These are phyloP conservation scores for Cassiopea xamachana DNA, from an alignment of 30 jellyfish, hydroid and myxozoan genomes.

Conservation along the genomic window DNA sequence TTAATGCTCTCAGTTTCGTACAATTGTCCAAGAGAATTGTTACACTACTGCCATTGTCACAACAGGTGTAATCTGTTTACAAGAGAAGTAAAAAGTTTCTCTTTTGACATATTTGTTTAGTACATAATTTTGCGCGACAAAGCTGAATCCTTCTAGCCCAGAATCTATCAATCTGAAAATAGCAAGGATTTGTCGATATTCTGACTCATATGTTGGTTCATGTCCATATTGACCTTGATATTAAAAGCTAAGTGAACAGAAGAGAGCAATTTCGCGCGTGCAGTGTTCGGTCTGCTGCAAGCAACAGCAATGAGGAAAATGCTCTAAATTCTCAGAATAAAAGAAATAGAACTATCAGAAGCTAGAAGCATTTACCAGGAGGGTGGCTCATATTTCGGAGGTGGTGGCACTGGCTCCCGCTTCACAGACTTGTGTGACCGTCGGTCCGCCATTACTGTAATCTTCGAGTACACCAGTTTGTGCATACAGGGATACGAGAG, in stretches of 20 bases:
- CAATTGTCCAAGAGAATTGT: too few species aligned
- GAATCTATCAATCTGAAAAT: too few species aligned
- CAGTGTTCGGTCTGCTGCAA: not conserved
- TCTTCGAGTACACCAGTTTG: not conserved
- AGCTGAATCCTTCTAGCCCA: too few species aligned
- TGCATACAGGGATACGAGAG: conserved; percentile 6
- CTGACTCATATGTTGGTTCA: too few species aligned
- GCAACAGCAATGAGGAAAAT: not conserved
- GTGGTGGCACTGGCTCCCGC: conserved; percentile 46
- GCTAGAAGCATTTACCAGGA: conserved; percentile 12
- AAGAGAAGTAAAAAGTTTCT: too few species aligned
- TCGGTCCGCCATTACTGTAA: conserved; percentile 32
- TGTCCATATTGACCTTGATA: not conserved
- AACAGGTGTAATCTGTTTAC: too few species aligned
- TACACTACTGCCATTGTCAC: too few species aligned
- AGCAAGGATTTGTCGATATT: too few species aligned
- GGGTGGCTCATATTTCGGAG: conserved; percentile 54
- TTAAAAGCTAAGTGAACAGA: not conserved
- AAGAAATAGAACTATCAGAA: not conserved
- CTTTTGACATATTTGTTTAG: too few species aligned
- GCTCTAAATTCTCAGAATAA: not conserved
- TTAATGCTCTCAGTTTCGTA: too few species aligned
- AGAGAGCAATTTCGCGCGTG: not conserved
- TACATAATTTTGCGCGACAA: too few species aligned
- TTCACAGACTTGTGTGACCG: conserved; percentile 3